Conservation (phyloP, 2,113 vertebrate genomes). For the Pterocles gutturalis region DNA sequence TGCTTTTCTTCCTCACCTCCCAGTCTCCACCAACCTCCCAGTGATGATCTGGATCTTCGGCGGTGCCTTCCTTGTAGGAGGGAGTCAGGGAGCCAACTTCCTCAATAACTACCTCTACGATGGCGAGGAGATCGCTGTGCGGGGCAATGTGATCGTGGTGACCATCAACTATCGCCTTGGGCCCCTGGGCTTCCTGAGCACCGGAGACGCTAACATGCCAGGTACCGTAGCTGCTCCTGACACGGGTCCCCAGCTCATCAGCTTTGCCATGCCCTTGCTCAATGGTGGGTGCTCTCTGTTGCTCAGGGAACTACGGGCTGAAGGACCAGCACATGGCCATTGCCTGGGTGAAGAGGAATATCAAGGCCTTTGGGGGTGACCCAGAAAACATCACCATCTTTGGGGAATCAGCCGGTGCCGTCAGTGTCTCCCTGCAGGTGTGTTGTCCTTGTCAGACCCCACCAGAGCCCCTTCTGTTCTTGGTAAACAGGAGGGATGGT, state of each 20-base stretch:
- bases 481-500: too few relatives aligned
- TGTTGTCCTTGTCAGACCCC: not conserved
- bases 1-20: not conserved
- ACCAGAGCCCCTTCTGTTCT: not conserved
- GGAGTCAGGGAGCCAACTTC: slow-evolving; percentile 84
- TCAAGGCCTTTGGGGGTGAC: slow-evolving; percentile 90
- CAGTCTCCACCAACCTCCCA: slow-evolving; percentile 87
- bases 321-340: slow-evolving; percentile 96
- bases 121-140: slow-evolving; percentile 86
- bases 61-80: slow-evolving; percentile 86
- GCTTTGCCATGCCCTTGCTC: not conserved
- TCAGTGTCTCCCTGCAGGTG: slow-evolving; percentile 91
- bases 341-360: slow-evolving; percentile 95
- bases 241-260: rapidly evolving
- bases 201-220: slow-evolving; percentile 83
- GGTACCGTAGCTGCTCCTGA: slow-evolving; percentile 42
- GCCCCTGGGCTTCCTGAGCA: slow-evolving; percentile 93
- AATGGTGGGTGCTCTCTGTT: not conserved
- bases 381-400: slow-evolving; percentile 91
- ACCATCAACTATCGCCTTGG: slow-evolving; percentile 91
- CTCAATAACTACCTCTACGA: slow-evolving; percentile 88
- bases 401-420: slow-evolving; percentile 90
- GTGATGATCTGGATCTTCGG: slow-evolving; percentile 95
- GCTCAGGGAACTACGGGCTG: slow-evolving; percentile 91
- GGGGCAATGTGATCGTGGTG: slow-evolving; percentile 92